Percentiles rank a stretch among this genome's conserved stretches.
phyloP scores from a whole-genome alignment of 2,888 invertebrate species.

The Phyto melanocephala region DNA sequence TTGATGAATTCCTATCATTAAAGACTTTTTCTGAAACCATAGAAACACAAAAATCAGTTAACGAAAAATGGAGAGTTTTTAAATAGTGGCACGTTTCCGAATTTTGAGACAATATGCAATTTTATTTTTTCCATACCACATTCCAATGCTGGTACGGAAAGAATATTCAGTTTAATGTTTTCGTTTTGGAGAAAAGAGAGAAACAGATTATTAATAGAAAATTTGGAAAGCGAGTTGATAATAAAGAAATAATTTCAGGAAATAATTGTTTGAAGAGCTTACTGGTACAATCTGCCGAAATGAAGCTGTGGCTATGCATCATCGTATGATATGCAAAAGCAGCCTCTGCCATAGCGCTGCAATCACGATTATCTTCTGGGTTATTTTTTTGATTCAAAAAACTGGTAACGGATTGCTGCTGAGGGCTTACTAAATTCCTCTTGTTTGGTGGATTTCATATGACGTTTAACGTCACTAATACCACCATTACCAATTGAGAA shows the following conservation, averaged over 20 bases:
- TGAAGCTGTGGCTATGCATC: no score
- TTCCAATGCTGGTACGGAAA: conserved; percentile 38
- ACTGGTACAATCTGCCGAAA: no score
- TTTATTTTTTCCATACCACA: conserved; percentile 23
- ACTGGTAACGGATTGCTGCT: no score
- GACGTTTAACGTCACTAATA: no score
- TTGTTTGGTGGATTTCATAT: no score
- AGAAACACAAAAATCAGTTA: conserved; percentile 15
- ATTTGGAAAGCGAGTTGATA: conserved; percentile 41
- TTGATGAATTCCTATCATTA: conserved; percentile 17
- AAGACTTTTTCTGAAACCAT: conserved; percentile 21
- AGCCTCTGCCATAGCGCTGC: conserved; percentile 4
- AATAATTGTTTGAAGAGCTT: no score
- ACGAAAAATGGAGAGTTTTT: conserved; percentile 40
- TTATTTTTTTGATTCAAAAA: no score
- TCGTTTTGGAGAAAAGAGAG: conserved; percentile 36
- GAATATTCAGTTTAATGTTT: conserved; percentile 26
- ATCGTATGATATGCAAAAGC: no score
- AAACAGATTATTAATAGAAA: conserved; percentile 29
- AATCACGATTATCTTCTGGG: no score
- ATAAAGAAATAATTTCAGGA: conserved; percentile 32
- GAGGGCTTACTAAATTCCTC: no score
- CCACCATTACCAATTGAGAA: no score
- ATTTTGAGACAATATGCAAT: conserved; percentile 22
- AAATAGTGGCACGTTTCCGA: conserved; percentile 27